Percentiles rank a stretch among this genome's conserved stretches.
Conservation (phyloP, 2,797 vertebrate species). For the Sphenopsis melanotis region DNA sequence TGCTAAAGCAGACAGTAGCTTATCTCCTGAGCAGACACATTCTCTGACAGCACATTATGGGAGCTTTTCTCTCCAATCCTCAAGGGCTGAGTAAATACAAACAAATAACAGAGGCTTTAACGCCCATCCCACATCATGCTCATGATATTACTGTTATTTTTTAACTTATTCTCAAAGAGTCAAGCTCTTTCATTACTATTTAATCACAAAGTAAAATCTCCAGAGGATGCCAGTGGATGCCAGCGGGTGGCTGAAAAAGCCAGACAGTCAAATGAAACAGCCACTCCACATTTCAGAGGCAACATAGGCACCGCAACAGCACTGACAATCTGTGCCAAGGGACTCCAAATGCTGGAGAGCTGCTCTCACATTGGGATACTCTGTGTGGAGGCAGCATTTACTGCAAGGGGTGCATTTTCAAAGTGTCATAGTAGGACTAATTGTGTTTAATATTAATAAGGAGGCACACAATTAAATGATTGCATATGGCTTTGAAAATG, state of each 20-base stretch:
- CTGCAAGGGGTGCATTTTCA: neutral
- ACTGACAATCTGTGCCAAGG: neutral
- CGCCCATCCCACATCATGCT: neutral
- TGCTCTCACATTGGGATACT: neutral
- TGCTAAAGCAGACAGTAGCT: neutral
- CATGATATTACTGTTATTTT: neutral
- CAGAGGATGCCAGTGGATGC: neutral
- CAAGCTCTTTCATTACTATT: neutral
- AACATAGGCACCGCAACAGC: fast-evolving
- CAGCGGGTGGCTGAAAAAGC: neutral
- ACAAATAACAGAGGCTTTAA: neutral
- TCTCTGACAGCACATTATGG: neutral
- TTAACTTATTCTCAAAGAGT: neutral
- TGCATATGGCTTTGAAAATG: neutral
- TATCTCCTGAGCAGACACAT: neutral
- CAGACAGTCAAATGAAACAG: neutral
- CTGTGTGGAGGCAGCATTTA: neutral
- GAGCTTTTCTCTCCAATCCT: neutral
- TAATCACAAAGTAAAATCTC: neutral
- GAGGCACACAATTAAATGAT: slow-evolving; percentile 11
- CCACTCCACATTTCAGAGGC: neutral
- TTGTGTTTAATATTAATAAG: slow-evolving; percentile 13
- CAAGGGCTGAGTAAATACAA: neutral
- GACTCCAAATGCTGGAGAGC: neutral
- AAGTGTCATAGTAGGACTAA: neutral